Evolutionary conservation across 2,888 invertebrate genomes (phyloP).

Genomic region (Caenorhabditis parvicauda): DNA sequence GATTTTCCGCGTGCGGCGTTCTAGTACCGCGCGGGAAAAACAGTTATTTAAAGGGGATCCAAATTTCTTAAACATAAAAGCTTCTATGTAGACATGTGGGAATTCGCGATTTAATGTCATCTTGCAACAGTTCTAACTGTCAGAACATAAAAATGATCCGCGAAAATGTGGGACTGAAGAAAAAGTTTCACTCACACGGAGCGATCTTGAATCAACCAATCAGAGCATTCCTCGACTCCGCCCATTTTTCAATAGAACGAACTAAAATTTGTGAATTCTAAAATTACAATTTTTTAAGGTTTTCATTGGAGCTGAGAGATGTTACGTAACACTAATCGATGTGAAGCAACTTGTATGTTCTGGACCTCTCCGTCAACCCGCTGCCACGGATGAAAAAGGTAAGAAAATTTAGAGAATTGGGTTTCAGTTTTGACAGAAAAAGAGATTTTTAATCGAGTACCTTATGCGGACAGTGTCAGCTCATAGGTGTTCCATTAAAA

Average conservation of each 20-base stretch:
- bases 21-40: too few species aligned
- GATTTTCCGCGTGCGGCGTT: too few species aligned
- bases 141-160: constrained; percentile 1
- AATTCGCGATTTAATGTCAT: too few species aligned
- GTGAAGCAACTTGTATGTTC: constrained; percentile 87
- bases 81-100: too few species aligned
- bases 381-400: constrained; percentile 52
- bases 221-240: neutral
- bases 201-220: too few species aligned
- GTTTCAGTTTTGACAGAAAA: neutral
- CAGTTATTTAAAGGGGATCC: too few species aligned
- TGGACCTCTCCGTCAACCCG: constrained; percentile 71
- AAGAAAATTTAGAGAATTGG: neutral
- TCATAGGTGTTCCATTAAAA: too few species aligned
- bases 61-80: too few species aligned
- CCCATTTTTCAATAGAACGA: neutral
- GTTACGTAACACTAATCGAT: constrained; percentile 91
- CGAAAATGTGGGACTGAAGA: neutral
- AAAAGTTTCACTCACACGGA: neutral
- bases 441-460: neutral
- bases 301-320: constrained; percentile 82
- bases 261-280: neutral
- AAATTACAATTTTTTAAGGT: constrained; percentile 67
- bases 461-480: too few species aligned
- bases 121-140: too few species aligned